These are phyloP conservation scores for Halcyon malimbica DNA, from an alignment of 2,113 vertebrate species.

Conservation along the genomic window DNA sequence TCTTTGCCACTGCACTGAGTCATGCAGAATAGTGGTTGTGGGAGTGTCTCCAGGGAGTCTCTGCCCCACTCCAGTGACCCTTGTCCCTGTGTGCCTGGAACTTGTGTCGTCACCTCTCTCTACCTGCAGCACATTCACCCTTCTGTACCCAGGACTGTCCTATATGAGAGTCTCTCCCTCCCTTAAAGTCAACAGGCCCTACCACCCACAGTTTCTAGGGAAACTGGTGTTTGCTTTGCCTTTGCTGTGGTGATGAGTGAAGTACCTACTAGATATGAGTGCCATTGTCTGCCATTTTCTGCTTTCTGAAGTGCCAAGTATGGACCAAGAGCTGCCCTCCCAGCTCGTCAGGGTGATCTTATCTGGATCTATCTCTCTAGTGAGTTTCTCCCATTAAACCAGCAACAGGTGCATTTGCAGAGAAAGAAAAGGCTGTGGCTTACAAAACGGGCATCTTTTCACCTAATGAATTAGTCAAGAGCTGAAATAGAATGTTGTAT, in stretches of 20 bases:
- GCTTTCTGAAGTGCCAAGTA: background rate
- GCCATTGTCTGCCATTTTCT: background rate
- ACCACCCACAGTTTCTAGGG: slow-evolving; percentile 3
- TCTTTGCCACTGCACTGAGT: background rate
- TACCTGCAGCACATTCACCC: background rate
- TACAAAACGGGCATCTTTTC: background rate
- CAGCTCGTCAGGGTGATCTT: background rate
- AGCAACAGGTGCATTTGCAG: background rate
- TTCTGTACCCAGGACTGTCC: background rate
- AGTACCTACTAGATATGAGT: background rate
- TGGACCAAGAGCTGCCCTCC: background rate
- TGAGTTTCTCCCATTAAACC: background rate
- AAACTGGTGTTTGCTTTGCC: slow-evolving; percentile 39
- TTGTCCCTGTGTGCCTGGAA: background rate
- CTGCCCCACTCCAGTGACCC: background rate
- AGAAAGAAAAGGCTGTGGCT: background rate
- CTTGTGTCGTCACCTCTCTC: background rate
- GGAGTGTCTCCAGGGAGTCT: background rate
- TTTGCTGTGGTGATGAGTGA: slow-evolving; percentile 3
- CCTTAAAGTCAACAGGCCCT: background rate
- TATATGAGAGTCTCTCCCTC: background rate
- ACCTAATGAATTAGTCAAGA: background rate
- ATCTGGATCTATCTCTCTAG: background rate
- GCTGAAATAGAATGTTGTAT: background rate
- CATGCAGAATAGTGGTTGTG: background rate